A percentile compares a stretch with the other conserved stretches of the same genome.
Evolutionary conservation across 2,113 vertebrate genomes (phyloP).

Genomic region (Phycodurus eques): DNA sequence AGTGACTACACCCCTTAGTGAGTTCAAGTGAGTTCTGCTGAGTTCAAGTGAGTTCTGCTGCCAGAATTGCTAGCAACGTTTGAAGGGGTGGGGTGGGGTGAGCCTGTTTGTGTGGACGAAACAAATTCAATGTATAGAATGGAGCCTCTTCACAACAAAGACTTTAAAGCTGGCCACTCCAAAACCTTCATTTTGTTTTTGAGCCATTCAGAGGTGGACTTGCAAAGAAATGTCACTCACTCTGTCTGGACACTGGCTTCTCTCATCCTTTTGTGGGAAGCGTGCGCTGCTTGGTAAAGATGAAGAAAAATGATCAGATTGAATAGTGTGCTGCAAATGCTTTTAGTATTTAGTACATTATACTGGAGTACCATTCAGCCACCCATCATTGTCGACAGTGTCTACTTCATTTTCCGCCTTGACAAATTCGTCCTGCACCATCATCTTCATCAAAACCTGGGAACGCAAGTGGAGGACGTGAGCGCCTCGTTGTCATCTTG

Average conservation of each 20-base stretch:
- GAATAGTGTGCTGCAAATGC: not conserved
- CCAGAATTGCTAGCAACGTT: no score
- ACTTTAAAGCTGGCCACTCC: no score
- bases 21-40: no score
- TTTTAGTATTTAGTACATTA: no score
- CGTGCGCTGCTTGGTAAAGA: conserved; percentile 23
- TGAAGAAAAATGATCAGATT: not conserved
- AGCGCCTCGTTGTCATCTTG: not conserved
- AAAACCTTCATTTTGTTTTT: no score
- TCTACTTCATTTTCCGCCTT: conserved; percentile 20
- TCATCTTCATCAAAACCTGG: not conserved
- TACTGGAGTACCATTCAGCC: not conserved
- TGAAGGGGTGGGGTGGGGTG: no score
- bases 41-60: no score
- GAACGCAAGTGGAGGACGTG: not conserved
- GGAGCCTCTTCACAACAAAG: no score
- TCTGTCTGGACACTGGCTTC: conserved; percentile 64
- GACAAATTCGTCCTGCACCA: conserved; percentile 5
- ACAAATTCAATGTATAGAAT: no score
- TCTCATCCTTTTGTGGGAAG: conserved; percentile 24
- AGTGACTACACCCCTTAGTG: no score
- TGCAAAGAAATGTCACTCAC: conserved; percentile 54
- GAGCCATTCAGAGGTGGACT: no score
- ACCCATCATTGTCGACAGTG: conserved; percentile 20
- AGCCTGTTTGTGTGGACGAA: no score